Conservation (phyloP, 2,797 vertebrate genomes). For the Phrynocephalus forsythii region DNA sequence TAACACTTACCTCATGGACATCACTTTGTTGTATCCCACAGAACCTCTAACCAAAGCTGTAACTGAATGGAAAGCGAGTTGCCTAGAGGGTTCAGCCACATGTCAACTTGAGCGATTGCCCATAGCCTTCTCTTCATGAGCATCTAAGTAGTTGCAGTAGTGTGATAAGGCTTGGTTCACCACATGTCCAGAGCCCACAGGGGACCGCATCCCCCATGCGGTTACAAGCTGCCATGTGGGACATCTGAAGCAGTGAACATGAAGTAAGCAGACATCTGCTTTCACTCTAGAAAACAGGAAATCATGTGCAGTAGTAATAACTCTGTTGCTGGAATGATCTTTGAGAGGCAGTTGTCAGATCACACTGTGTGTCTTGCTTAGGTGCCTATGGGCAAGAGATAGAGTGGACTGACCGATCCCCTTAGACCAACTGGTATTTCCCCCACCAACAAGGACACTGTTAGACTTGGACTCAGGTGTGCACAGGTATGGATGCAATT, state of each 20-base stretch:
- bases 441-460: background rate
- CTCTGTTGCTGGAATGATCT: constrained; percentile 15
- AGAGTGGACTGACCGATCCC: background rate
- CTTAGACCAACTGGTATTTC: background rate
- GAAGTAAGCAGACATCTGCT: constrained; percentile 25
- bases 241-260: constrained; percentile 17
- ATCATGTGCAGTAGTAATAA: constrained; percentile 15
- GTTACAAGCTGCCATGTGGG: constrained; percentile 29
- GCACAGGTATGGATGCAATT: background rate
- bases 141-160: constrained; percentile 9
- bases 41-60: background rate
- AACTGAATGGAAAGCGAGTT: constrained; percentile 7
- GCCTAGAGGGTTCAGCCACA: background rate
- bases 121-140: background rate
- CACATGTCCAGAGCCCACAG: constrained; percentile 22
- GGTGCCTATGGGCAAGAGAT: background rate
- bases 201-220: constrained; percentile 9
- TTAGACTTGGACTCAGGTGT: background rate
- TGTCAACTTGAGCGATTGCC: background rate
- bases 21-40: background rate
- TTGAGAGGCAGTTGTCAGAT: constrained; percentile 28
- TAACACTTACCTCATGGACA: background rate
- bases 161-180: constrained; percentile 27
- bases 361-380: background rate
- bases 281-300: constrained; percentile 30